phyloP scores from a whole-genome alignment of 2,113 vertebrate genomes.

The Petroica traversi region DNA sequence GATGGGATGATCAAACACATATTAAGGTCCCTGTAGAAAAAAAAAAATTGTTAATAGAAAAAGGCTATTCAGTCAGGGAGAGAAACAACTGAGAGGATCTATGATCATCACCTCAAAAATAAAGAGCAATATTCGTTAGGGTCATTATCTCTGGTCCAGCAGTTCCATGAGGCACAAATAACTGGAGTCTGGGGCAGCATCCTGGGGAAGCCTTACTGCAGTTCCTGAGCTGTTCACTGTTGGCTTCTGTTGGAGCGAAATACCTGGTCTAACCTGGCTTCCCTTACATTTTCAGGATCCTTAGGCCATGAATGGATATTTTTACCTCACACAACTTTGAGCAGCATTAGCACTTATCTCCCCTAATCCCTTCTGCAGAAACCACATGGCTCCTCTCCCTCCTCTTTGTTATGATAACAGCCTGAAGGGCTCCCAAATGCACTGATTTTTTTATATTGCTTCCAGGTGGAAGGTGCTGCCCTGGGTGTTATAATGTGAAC shows the following conservation, averaged over 20 bases:
- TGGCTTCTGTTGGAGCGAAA: neutral
- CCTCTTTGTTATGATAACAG: neutral
- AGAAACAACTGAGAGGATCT: fast-evolving
- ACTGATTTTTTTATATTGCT: neutral
- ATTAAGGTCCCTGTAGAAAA: neutral
- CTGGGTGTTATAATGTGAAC: neutral
- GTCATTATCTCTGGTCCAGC: neutral
- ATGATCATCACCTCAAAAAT: neutral
- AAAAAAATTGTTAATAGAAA: neutral
- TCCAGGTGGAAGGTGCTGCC: neutral
- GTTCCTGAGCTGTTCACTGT: neutral
- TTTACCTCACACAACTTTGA: neutral
- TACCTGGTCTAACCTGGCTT: neutral
- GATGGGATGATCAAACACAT: neutral
- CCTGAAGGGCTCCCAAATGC: neutral
- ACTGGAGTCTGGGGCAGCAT: neutral
- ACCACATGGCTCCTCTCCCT: neutral
- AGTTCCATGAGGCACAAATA: neutral
- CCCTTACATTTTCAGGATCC: neutral
- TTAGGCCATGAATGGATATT: neutral
- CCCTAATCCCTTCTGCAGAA: neutral
- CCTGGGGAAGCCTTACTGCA: neutral
- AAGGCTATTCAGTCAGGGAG: neutral
- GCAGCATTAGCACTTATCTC: neutral
- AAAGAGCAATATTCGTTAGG: neutral